These are phyloP conservation scores for Ennomos erosarius DNA, from an alignment of 2,888 invertebrate genomes.

Conservation along the genomic window DNA sequence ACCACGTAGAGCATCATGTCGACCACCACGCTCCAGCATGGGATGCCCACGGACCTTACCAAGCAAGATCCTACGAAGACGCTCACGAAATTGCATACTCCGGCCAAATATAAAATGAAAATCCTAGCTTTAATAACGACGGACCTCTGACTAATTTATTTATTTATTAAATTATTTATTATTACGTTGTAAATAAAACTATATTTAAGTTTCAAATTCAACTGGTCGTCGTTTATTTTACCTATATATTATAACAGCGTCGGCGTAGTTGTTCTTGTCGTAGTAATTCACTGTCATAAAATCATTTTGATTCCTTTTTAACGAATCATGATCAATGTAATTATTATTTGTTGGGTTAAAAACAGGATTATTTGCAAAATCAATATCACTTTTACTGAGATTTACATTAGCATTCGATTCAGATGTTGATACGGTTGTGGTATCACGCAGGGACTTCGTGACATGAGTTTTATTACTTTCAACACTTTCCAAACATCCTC, in stretches of 20 bases:
- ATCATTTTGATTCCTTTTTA: background rate
- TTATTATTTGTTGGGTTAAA: background rate
- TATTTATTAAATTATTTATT: slow-evolving; percentile 78
- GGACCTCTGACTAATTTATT: slow-evolving; percentile 80
- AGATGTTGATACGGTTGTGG: slow-evolving; percentile 9
- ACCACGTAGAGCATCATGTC: slow-evolving; percentile 88
- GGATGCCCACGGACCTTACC: slow-evolving; percentile 86
- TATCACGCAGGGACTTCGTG: slow-evolving; percentile 36
- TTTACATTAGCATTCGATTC: slow-evolving; percentile 27
- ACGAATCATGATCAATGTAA: background rate
- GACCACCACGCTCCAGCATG: slow-evolving; percentile 84
- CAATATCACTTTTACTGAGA: background rate
- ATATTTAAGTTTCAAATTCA: slow-evolving; percentile 71
- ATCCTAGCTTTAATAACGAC: slow-evolving; percentile 60
- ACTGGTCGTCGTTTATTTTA: slow-evolving; percentile 40
- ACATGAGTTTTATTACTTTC: slow-evolving; percentile 32
- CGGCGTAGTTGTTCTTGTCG: slow-evolving; percentile 8
- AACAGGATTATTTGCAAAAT: background rate
- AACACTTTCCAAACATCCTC: slow-evolving; percentile 35
- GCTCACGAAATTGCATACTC: slow-evolving; percentile 87
- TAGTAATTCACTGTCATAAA: background rate
- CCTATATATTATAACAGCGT: slow-evolving; percentile 39
- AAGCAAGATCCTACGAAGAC: slow-evolving; percentile 85
- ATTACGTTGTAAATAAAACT: slow-evolving; percentile 76
- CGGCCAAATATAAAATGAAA: slow-evolving; percentile 71